Percentiles rank a stretch among this genome's conserved stretches.
These are phyloP conservation scores for Uropetala carovei DNA, from an alignment of 2,888 invertebrate genomes.

Conservation along the genomic window DNA sequence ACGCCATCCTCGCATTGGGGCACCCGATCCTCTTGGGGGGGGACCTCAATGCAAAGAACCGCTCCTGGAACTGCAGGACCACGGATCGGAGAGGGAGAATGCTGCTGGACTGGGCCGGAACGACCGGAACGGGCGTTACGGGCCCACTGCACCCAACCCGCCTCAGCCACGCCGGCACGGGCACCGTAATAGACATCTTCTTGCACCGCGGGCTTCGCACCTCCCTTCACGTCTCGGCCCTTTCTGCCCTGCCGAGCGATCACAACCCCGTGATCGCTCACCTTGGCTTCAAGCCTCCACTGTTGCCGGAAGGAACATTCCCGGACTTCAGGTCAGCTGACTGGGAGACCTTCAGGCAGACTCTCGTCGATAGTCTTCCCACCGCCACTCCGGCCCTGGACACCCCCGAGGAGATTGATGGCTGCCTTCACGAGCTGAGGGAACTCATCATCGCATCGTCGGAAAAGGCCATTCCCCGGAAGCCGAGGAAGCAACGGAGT, in stretches of 20 bases:
- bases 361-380: not conserved
- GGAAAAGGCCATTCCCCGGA: too few species aligned
- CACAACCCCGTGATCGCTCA: not conserved
- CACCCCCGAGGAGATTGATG: too few species aligned
- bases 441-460: too few species aligned
- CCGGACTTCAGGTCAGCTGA: conserved; percentile 4
- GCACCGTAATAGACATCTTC: conserved; percentile 33
- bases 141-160: not conserved
- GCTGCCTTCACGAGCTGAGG: too few species aligned
- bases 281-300: not conserved
- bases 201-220: not conserved
- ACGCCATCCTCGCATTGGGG: conserved; percentile 19
- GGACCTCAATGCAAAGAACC: conserved; percentile 50
- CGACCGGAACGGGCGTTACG: not conserved
- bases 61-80: not conserved
- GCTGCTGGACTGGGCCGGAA: not conserved
- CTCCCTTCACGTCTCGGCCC: not conserved
- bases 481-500: too few species aligned
- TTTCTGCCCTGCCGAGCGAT: conserved; percentile 25
- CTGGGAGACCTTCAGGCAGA: not conserved
- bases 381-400: too few species aligned
- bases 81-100: not conserved
- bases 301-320: not conserved
- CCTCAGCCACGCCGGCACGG: not conserved
- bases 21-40: conserved; percentile 1